Evolutionary conservation across 2,797 vertebrate genomes (phyloP).

Genomic region (Cetoscarus ocellatus): DNA sequence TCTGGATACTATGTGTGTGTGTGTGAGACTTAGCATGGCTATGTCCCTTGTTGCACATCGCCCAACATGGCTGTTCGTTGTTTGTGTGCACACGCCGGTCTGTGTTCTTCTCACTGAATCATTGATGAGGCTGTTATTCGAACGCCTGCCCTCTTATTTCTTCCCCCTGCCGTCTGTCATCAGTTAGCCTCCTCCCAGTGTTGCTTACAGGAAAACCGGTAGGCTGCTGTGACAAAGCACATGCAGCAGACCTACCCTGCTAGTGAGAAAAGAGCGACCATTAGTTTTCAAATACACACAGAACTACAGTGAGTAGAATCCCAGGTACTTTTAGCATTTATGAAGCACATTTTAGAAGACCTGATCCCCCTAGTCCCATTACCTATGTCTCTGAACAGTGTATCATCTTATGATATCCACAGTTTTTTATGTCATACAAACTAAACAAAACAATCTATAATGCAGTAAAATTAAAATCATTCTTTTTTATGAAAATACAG

Average conservation of each 20-base stretch:
- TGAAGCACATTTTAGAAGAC: too few relatives aligned
- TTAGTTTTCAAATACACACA: slow-evolving; percentile 17
- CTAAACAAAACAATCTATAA: too few relatives aligned
- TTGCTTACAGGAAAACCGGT: slow-evolving; percentile 51
- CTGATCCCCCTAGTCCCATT: too few relatives aligned
- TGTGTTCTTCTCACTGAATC: slow-evolving; percentile 75
- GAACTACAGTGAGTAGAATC: not conserved
- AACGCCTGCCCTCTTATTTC: slow-evolving; percentile 60
- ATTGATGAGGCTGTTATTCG: slow-evolving; percentile 84
- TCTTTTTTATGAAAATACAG: too few relatives aligned
- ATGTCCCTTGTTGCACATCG: slow-evolving; percentile 41
- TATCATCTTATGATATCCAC: too few relatives aligned
- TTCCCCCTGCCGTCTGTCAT: slow-evolving; percentile 49
- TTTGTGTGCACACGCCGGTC: slow-evolving; percentile 27
- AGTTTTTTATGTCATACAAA: too few relatives aligned
- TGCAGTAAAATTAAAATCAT: too few relatives aligned
- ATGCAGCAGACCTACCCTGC: slow-evolving; percentile 27
- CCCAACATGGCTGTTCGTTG: slow-evolving; percentile 47
- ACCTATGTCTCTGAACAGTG: too few relatives aligned
- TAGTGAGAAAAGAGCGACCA: slow-evolving; percentile 18
- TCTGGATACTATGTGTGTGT: not conserved
- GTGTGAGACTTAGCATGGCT: slow-evolving; percentile 2
- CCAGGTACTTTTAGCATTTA: too few relatives aligned
- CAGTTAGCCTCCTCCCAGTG: slow-evolving; percentile 49
- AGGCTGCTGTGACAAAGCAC: slow-evolving; percentile 22